Base-by-base conservation (phyloP, 2,797 vertebrate species). In the Phaenicophaeus curvirostris region DNA sequence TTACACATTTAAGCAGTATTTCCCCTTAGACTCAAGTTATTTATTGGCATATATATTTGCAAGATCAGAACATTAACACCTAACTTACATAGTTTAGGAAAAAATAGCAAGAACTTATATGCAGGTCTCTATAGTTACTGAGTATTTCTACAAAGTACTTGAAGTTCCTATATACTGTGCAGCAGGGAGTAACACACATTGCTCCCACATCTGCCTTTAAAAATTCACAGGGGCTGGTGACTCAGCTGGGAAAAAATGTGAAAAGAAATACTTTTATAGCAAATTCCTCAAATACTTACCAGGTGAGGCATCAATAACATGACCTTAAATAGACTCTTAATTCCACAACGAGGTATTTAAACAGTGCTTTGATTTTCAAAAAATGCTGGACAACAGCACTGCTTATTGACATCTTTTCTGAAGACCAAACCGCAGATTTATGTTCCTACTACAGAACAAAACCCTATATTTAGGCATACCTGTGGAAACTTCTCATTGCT, bases 221-320 rank as follows among this genome's bases (percentile, higher is more conserved):
- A 92, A 76, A 66, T 53, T 72, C 73, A 81, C 46, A 84, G 42
- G 74, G 81, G n/a, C 62, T 89, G 39, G 77, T 89, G 73, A 78
- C 41, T n/a, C 19, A 30, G 53, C 42, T 11, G 42, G 94, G 72
- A 85, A 91, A 93, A 94, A 94, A 90, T 63, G 80, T 67, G 30
- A 21, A 82, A 57, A 69, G 59, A 69, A 18, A 75, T 13, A 39
- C 21, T 68, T 87, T 91, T 93, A 95, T 68, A 78, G 68, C 19
- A 81, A 94, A 96, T 95, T 94, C 87, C 76, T 95, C 73, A 91
- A 83, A 93, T 94, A 81, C 77, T 96, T 96, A 53, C 55, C 59
- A 81, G 62, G 85, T 87, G 79, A 94, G 72, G 39, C 63, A 89
- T 75, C 79, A 89, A 69, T 37, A 89, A 15, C 73, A 93, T 81